Base-by-base conservation (phyloP, 2,888 invertebrate genomes). In the Operophtera brumata region DNA sequence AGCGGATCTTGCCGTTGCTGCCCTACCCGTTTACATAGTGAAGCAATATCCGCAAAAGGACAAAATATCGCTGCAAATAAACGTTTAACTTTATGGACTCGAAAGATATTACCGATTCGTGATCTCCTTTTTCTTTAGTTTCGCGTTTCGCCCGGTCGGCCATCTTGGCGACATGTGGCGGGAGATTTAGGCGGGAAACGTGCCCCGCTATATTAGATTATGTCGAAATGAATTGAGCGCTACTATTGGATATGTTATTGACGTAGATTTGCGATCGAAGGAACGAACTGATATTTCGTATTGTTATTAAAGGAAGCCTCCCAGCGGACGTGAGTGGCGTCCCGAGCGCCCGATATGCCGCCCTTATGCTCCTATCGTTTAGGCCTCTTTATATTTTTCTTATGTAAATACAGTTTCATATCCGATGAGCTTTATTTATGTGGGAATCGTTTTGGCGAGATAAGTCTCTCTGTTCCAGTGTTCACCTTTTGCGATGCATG, bases 391-490 rank as follows among this genome's bases (percentile, higher is more conserved):
- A 87, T 88, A 89, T 88, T 87, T 88, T 89, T 87, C 89, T 87
- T 90, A 89, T 89, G 89, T 88, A 89, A 90, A 90, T 90, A 86
- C 85, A 62, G 80, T 83, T 88, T 89, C 86, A 90, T 90, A 89
- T 90, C 87, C 88, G 86, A 89, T 89, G 88, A 90, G 88, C 88
- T 90, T 90, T 90, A 90, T 89, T 90, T 90, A 90, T 90, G 90
- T 90, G 89, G 89, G 87, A 90, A 90, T 89, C 89, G 88, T 86
- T 90, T 86, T 87, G 81, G 84, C 86, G 79, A 89, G 86, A 88
- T 90, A 89, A 84, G 86, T 86, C 84, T 84, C 78, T 80, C 77
- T 81, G 83, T 77, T 75, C 73, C 79, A 79, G 78, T 82, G 84
- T 82, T 84, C 82, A 81, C 77, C 77, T 85, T 78, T 83, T 75